These are phyloP conservation scores for Chelmon rostratus DNA, from an alignment of 2,797 vertebrate species.

Conservation along the genomic window DNA sequence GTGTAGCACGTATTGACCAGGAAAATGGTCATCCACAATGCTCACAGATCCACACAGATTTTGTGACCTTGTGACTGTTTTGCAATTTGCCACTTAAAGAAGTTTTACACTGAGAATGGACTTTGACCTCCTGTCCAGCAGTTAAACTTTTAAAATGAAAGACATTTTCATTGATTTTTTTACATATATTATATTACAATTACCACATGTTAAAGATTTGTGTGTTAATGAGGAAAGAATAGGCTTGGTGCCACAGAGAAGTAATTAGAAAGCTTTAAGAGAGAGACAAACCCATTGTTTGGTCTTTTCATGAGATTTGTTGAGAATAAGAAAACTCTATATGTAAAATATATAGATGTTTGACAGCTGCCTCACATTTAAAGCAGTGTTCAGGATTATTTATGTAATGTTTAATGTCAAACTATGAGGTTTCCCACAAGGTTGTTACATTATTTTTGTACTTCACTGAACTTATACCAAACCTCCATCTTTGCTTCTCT, in stretches of 20 bases:
- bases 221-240: not conserved
- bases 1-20: too few species aligned
- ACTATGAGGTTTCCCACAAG: conserved; percentile 2
- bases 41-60: too few species aligned
- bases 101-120: not conserved
- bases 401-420: not conserved
- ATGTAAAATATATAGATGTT: too few species aligned
- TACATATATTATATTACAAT: too few species aligned
- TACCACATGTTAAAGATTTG: not conserved
- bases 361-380: not conserved
- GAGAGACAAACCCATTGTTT: not conserved
- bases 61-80: too few species aligned
- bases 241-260: not conserved
- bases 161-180: not conserved
- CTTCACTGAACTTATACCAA: conserved; percentile 19
- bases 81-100: too few species aligned
- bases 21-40: too few species aligned
- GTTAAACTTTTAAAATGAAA: not conserved
- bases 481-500: conserved; percentile 6
- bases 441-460: not conserved
- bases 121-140: not conserved
- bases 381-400: not conserved
- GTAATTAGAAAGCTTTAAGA: not conserved
- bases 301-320: not conserved
- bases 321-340: not conserved